A percentile compares a stretch with the other conserved stretches of the same genome.
These are phyloP conservation scores for Sphaeridia pumilis DNA, from an alignment of 2,888 invertebrate species.

Conservation along the genomic window DNA sequence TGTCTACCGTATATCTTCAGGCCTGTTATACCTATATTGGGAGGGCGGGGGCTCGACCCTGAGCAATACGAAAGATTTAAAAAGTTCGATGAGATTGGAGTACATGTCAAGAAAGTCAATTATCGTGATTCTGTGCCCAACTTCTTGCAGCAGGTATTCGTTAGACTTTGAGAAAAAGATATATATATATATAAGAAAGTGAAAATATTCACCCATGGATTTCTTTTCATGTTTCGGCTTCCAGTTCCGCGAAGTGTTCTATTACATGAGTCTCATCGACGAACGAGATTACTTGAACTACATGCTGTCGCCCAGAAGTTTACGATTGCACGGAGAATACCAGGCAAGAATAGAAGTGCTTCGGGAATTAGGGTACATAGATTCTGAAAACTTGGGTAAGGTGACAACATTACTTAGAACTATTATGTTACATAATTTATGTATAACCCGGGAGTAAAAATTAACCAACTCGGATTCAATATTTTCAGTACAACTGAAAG, in stretches of 20 bases:
- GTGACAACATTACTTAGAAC: background rate
- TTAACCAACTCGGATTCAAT: background rate
- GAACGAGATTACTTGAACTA: constrained; percentile 62
- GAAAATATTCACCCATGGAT: background rate
- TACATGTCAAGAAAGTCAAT: background rate
- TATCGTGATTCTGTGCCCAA: constrained; percentile 17
- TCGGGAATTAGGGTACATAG: constrained; percentile 62
- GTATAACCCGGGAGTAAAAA: too few relatives aligned
- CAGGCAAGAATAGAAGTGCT: constrained; percentile 65
- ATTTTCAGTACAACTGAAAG: constrained; percentile 69
- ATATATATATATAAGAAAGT: background rate
- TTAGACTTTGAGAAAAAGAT: background rate
- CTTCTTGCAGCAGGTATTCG: constrained; percentile 25
- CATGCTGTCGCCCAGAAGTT: constrained; percentile 68
- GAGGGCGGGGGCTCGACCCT: background rate
- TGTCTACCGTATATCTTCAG: background rate
- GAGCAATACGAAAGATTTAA: background rate
- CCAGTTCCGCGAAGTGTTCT: constrained; percentile 58
- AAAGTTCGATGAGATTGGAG: background rate
- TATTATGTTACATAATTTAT: too few relatives aligned
- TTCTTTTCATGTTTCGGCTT: background rate
- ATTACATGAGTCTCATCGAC: constrained; percentile 39
- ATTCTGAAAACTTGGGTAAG: constrained; percentile 55
- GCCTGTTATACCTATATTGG: background rate
- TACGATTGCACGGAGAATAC: constrained; percentile 82